Evolutionary conservation across 2,888 invertebrate genomes (phyloP).

Genomic region (Heliconius erato): DNA sequence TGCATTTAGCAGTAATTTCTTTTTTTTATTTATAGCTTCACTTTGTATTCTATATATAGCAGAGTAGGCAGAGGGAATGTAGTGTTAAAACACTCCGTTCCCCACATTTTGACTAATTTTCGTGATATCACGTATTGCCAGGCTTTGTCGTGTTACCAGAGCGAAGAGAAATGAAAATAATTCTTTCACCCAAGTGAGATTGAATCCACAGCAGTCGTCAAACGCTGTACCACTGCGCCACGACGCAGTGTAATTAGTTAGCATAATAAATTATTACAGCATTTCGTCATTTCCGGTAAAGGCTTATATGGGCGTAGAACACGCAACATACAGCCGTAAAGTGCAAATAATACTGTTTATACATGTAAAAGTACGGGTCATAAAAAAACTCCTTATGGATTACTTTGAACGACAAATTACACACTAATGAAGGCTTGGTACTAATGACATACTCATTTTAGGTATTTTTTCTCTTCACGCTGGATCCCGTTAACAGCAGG

Average conservation of each 20-base stretch:
- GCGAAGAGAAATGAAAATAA: too few species aligned
- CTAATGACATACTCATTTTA: too few species aligned
- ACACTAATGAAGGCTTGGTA: not conserved
- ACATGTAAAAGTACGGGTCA: not conserved
- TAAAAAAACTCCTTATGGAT: not conserved
- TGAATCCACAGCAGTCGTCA: not conserved
- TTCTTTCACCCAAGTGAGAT: too few species aligned
- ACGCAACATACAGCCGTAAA: conserved; percentile 1
- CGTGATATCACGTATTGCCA: too few species aligned
- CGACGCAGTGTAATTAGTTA: not conserved
- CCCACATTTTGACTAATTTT: too few species aligned
- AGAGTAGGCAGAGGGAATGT: too few species aligned
- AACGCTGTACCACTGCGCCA: not conserved
- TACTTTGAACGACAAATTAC: not conserved
- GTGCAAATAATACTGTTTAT: conserved; percentile 22
- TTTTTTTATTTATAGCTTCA: too few species aligned
- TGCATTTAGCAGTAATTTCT: not conserved
- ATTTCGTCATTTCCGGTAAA: conserved; percentile 15
- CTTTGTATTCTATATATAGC: too few species aligned
- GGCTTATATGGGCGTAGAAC: conserved; percentile 1
- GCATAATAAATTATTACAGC: conserved; percentile 7
- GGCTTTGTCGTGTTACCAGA: too few species aligned
- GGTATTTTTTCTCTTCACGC: not conserved
- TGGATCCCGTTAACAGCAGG: not conserved
- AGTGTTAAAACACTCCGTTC: too few species aligned